Evolutionary conservation across 2,797 vertebrate genomes (phyloP), one percentile per base, ranked within the genome.

Genomic region (Crax fasciolata): DNA sequence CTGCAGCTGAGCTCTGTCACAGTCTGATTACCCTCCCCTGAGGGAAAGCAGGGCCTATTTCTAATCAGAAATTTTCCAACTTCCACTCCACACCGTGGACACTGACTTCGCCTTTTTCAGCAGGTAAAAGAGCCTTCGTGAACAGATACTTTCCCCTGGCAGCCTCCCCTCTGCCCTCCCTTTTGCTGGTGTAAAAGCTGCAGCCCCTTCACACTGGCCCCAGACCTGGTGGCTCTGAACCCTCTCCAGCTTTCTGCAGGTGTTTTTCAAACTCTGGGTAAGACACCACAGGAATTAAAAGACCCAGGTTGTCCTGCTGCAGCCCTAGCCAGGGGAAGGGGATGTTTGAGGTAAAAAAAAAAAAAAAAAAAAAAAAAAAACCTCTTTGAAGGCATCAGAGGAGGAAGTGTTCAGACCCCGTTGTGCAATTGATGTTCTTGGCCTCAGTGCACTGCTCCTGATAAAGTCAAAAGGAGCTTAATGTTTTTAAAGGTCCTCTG

Each of bases 401-500:
- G 32, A 81, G 21, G 43, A 51, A 9, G 13, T 16, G 39, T 23
- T 84, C 92, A 54, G 81, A 43, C 76, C 68, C 73, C 4, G 6
- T 9, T 0, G 0, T 17, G 20, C 17, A 25, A 1, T 14, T 13
- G 66, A 9, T 21, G 70, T 32, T 72, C 61, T 73, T 73, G 88
- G 86, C 80, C 80, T 92, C 32, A 1, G 17, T 6, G 13, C 2
- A 2, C 63, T 79, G 86, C 77, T 76, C 75, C 70, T 44, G 24
- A 62, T 19, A 8, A 79, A 95, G 77, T 28, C 89, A 59, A 76
- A 28, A 67, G 86, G 71, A 90, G 71, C 59, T 82, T 30, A 59
- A 89, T 48, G 81, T 81, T 76, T 94, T 89, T 78, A 59, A 87
- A 87, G 82, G 38, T 43, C 66, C 77, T 92, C 62, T 19, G 51